Conservation (phyloP, 2,113 vertebrate genomes). For the Terrapene triunguis region DNA sequence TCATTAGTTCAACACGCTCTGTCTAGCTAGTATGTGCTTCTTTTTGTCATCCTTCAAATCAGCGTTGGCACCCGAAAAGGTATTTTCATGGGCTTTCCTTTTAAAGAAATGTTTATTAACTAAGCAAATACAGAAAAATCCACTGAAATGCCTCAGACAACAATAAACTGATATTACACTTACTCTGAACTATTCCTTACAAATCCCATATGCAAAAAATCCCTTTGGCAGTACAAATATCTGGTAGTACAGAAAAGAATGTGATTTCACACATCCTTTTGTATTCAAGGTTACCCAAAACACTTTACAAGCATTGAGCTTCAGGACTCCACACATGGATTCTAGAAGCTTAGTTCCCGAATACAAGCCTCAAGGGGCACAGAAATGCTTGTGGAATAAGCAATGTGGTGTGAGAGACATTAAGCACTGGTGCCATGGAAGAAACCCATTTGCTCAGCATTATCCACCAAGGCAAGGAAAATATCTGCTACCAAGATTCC, state of each 20-base stretch:
- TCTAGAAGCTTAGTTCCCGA: not conserved
- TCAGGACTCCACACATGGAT: not conserved
- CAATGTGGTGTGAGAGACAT: not conserved
- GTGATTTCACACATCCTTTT: not conserved
- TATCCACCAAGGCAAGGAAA: not conserved
- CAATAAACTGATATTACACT: constrained; percentile 37
- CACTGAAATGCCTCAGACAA: constrained; percentile 16
- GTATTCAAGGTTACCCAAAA: not conserved
- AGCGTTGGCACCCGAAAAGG: constrained; percentile 41
- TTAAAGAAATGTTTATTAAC: constrained; percentile 21
- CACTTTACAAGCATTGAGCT: not conserved
- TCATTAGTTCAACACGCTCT: constrained; percentile 14
- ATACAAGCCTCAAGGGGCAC: not conserved
- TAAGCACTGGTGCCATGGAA: not conserved
- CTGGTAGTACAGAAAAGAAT: constrained; percentile 24
- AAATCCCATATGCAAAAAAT: not conserved
- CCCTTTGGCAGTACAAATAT: constrained; percentile 10
- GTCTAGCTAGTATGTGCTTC: not conserved
- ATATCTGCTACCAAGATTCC: not conserved
- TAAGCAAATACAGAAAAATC: constrained; percentile 52
- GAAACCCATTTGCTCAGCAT: not conserved
- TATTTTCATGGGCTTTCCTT: constrained; percentile 17
- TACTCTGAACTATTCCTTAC: not conserved
- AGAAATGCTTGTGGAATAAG: not conserved
- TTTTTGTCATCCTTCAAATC: constrained; percentile 48